Evolutionary conservation across 2,888 invertebrate genomes (phyloP).

Genomic region (Oscheius sp.): DNA sequence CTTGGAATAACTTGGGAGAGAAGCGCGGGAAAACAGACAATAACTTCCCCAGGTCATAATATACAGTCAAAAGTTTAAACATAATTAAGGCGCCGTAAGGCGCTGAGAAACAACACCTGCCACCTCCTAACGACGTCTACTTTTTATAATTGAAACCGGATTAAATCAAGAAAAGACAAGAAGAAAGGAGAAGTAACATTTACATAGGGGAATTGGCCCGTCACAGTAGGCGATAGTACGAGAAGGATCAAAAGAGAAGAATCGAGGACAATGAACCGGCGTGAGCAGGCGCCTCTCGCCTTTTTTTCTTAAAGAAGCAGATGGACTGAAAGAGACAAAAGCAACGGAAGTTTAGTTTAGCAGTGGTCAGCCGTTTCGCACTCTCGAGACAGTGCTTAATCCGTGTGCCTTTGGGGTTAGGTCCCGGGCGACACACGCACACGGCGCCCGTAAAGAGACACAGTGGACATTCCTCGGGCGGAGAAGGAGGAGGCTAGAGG

Average conservation of each 20-base stretch:
- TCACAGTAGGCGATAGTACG: too few species aligned
- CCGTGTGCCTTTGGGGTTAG: slow-evolving; percentile 34
- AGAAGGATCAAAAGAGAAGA: not conserved
- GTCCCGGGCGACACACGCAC: slow-evolving; percentile 11
- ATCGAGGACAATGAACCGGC: not conserved
- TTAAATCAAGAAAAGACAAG: not conserved
- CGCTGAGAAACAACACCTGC: too few species aligned
- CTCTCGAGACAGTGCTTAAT: slow-evolving; percentile 34
- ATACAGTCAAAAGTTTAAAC: too few species aligned
- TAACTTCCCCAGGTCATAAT: slow-evolving; percentile 15
- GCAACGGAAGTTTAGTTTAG: slow-evolving; percentile 15
- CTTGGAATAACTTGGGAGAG: not conserved
- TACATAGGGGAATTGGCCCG: not conserved
- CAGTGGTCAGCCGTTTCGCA: slow-evolving; percentile 32
- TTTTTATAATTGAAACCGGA: not conserved
- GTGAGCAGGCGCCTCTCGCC: not conserved
- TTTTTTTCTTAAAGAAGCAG: too few species aligned
- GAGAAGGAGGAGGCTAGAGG: not conserved
- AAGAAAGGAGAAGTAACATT: not conserved
- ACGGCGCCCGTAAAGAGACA: not conserved
- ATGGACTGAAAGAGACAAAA: slow-evolving; percentile 12
- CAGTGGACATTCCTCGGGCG: too few species aligned
- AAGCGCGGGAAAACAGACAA: not conserved
- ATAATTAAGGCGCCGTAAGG: too few species aligned
- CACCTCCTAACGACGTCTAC: too few species aligned